Evolutionary conservation across 2,113 vertebrate species (phyloP).

Genomic region (Gallinago jamesoni): DNA sequence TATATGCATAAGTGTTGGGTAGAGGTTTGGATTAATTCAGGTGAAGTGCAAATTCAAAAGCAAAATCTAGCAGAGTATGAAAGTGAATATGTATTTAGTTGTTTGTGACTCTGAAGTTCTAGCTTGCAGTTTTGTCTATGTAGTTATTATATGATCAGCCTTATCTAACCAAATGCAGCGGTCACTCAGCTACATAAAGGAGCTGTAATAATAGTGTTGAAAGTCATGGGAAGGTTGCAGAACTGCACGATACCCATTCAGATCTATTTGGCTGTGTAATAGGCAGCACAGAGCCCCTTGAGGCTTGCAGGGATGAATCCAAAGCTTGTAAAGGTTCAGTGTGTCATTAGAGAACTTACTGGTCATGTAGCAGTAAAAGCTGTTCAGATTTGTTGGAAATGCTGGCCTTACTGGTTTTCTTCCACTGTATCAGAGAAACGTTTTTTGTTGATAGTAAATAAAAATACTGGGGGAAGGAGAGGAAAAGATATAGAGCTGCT

Average conservation of each 20-base stretch:
- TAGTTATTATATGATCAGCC: background rate
- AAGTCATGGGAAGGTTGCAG: background rate
- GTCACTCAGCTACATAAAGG: background rate
- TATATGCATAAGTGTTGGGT: background rate
- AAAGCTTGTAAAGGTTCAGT: background rate
- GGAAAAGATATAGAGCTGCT: background rate
- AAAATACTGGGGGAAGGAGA: background rate
- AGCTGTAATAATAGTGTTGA: background rate
- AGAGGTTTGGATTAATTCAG: background rate
- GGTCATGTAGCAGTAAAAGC: background rate
- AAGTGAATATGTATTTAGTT: background rate
- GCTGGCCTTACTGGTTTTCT: background rate
- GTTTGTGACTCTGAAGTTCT: background rate
- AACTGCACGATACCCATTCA: background rate
- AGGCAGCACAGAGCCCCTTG: background rate
- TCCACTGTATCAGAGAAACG: background rate
- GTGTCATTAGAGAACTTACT: background rate
- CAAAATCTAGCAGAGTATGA: background rate
- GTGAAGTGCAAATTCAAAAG: background rate
- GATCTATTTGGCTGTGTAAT: background rate
- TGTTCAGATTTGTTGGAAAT: background rate
- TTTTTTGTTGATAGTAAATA: background rate
- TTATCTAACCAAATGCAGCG: background rate
- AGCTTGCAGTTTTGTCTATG: background rate
- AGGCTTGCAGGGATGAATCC: background rate